These are phyloP conservation scores for Drepana falcataria DNA, from an alignment of 2,888 invertebrate genomes.

Conservation along the genomic window DNA sequence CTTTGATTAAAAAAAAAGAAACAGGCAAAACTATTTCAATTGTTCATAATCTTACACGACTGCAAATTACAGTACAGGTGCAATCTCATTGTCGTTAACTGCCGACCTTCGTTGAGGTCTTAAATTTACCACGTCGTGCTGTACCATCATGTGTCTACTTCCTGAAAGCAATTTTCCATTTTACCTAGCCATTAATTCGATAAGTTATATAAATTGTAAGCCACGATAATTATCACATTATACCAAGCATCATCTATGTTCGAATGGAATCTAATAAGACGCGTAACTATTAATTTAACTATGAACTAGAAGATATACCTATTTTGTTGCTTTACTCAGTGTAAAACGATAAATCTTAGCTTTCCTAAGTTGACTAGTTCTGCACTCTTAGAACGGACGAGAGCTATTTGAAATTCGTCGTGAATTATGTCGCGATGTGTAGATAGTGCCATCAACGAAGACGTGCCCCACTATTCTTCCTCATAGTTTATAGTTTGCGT, in stretches of 20 bases:
- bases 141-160: constrained; percentile 12
- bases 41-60: too few species aligned
- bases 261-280: too few species aligned
- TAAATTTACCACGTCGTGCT: background rate
- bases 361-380: constrained; percentile 44
- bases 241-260: too few species aligned
- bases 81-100: background rate
- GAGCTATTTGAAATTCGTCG: background rate
- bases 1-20: background rate
- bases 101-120: background rate
- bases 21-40: too few species aligned
- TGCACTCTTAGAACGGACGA: constrained; percentile 13
- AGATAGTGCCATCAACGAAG: too few species aligned
- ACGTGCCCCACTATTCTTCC: too few species aligned
- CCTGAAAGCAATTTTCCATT: constrained; percentile 33
- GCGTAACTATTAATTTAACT: background rate
- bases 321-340: constrained; percentile 13
- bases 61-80: too few species aligned
- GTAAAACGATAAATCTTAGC: constrained; percentile 17
- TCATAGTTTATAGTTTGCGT: too few species aligned
- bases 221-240: background rate
- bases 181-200: constrained; percentile 33
- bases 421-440: too few species aligned
- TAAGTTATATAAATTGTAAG: constrained; percentile 12
- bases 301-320: constrained; percentile 3